phyloP scores from a whole-genome alignment of 2,888 invertebrate genomes.

The Dendrolimus houi region DNA sequence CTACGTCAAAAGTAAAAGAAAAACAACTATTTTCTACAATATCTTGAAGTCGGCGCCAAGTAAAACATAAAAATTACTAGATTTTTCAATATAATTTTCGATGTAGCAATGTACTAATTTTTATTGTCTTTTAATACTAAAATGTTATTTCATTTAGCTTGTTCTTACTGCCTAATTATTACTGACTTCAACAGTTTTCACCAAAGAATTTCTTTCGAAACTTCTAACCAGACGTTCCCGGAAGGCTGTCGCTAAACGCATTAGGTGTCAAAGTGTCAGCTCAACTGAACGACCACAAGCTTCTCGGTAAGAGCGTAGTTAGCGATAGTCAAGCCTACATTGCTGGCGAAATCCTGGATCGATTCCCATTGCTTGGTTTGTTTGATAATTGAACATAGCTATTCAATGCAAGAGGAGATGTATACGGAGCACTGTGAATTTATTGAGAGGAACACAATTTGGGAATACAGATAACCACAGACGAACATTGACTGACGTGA shows the following conservation, averaged over 20 bases:
- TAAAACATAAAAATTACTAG: too few species aligned
- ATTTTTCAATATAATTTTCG: too few species aligned
- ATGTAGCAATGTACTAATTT: too few species aligned
- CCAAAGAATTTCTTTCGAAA: conserved; percentile 9
- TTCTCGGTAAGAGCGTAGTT: conserved; percentile 23
- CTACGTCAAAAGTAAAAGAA: too few species aligned
- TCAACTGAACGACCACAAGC: conserved; percentile 26
- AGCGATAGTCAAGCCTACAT: conserved; percentile 18
- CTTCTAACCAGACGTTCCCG: conserved; percentile 13
- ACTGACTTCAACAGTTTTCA: neutral
- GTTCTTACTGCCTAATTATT: too few species aligned
- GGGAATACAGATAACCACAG: neutral
- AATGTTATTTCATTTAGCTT: too few species aligned
- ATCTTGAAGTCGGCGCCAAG: too few species aligned
- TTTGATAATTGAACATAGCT: neutral
- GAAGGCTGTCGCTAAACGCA: conserved; percentile 19
- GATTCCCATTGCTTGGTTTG: neutral
- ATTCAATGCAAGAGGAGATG: neutral
- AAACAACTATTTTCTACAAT: too few species aligned
- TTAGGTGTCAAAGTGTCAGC: conserved; percentile 33
- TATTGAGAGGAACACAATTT: neutral
- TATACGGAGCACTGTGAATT: neutral
- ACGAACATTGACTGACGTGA: neutral
- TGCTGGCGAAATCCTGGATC: conserved; percentile 3
- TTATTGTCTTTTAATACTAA: too few species aligned